phyloP scores from a whole-genome alignment of 2,113 vertebrate species.

The Bufo gargarizans region DNA sequence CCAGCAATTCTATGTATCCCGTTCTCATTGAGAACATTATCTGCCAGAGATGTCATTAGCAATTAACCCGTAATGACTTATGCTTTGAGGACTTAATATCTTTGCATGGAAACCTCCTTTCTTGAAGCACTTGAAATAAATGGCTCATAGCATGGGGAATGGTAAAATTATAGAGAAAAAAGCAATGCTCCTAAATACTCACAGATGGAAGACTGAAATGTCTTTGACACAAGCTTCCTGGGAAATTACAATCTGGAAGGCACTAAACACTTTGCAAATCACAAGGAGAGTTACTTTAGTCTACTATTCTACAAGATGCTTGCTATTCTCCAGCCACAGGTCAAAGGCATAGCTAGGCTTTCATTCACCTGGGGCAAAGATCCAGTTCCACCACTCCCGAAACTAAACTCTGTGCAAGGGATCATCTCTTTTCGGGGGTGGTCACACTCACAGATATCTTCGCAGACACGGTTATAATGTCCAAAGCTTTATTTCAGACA shows the following conservation, averaged over 20 bases:
- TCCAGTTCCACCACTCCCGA: too few species aligned
- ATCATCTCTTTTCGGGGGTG: too few species aligned
- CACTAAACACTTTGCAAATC: background rate
- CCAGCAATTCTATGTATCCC: background rate
- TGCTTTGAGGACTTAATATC: conserved; percentile 26
- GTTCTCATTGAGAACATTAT: background rate
- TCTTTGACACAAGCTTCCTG: background rate
- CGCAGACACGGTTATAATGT: too few species aligned
- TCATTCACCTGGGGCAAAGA: too few species aligned
- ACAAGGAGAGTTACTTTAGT: background rate
- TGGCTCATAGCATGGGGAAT: conserved; percentile 8
- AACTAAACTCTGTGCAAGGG: too few species aligned
- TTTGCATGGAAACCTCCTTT: conserved; percentile 20
- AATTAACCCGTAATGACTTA: conserved; percentile 34
- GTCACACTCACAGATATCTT: too few species aligned
- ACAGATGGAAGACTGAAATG: conserved; percentile 32
- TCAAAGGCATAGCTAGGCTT: too few species aligned
- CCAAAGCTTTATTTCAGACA: too few species aligned
- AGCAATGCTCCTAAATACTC: conserved; percentile 43
- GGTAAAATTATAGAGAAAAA: conserved; percentile 44
- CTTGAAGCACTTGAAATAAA: conserved; percentile 31
- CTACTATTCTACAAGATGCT: background rate
- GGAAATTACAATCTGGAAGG: conserved; percentile 4
- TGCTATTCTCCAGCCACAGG: too few species aligned
- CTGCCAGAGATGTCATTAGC: conserved; percentile 21